These are phyloP conservation scores for Brenthis ino DNA, from an alignment of 2,888 invertebrate genomes.

Conservation along the genomic window DNA sequence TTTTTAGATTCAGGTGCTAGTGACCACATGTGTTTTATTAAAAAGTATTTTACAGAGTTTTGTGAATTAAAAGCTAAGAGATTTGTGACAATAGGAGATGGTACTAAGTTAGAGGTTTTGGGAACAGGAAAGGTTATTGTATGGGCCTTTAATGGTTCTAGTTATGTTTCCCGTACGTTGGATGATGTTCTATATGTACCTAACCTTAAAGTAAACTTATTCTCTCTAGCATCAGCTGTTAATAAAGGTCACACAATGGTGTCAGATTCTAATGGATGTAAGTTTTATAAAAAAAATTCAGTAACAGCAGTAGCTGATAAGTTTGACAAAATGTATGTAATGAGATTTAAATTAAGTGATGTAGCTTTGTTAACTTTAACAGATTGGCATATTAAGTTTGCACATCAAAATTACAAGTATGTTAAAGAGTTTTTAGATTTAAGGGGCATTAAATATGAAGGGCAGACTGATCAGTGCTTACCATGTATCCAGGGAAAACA, in stretches of 20 bases:
- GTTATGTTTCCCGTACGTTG: not conserved
- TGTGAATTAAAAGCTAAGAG: conserved; percentile 3
- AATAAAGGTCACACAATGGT: conserved; percentile 4
- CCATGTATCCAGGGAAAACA: conserved; percentile 7
- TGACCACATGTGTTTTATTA: not conserved
- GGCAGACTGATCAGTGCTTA: not conserved
- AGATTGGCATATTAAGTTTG: conserved; percentile 13
- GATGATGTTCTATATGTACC: conserved; percentile 9
- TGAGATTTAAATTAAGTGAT: conserved; percentile 1
- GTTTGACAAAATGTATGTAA: conserved; percentile 15
- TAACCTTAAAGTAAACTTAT: conserved; percentile 14
- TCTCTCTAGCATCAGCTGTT: conserved; percentile 2
- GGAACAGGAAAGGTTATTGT: conserved; percentile 6
- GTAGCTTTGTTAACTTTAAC: conserved; percentile 7
- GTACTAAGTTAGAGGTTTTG: not conserved
- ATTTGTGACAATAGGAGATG: conserved; percentile 8
- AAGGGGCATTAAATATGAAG: not conserved
- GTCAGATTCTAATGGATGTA: conserved; percentile 2
- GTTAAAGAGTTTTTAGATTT: not conserved
- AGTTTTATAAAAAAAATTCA: not conserved
- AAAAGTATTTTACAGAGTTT: conserved; percentile 5
- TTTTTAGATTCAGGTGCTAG: conserved; percentile 1
- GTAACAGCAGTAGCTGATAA: not conserved
- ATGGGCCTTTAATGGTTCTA: conserved; percentile 3
- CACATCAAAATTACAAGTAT: conserved; percentile 10